A percentile compares a stretch with the other conserved stretches of the same genome.
phyloP scores from a whole-genome alignment of 37 sponge, comb jelly and placozoan genomes.

The Trichoplax adhaerens region DNA sequence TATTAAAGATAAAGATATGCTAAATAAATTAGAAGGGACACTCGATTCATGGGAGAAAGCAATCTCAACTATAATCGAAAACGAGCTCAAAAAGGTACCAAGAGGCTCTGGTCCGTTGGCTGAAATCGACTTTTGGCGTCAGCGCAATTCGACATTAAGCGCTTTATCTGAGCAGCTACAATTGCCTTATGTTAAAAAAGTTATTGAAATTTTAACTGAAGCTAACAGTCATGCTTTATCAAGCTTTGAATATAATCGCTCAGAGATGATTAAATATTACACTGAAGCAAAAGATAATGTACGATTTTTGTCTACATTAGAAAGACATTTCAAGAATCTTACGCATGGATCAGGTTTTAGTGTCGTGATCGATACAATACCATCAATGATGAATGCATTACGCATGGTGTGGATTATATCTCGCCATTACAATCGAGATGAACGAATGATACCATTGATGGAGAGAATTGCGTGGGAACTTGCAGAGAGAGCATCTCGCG shows the following conservation, averaged over 20 bases:
- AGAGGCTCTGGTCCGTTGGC: slow-evolving; percentile 82
- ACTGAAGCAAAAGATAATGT: slow-evolving; percentile 97
- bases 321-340: slow-evolving; percentile 96
- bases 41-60: slow-evolving; percentile 66
- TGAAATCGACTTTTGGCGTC: slow-evolving; percentile 95
- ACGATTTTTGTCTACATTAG: slow-evolving; percentile 87
- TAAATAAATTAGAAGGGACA: slow-evolving; percentile 40
- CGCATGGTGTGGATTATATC: slow-evolving; percentile 99
- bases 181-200: slow-evolving; percentile 26
- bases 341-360: slow-evolving; percentile 78
- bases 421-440: slow-evolving; percentile 94
- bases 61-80: slow-evolving; percentile 55
- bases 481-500: slow-evolving; percentile 64
- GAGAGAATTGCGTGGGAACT: slow-evolving; percentile 91
- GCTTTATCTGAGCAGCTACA: slow-evolving; percentile 85
- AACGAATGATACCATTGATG: slow-evolving; percentile 97
- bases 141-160: slow-evolving; percentile 63
- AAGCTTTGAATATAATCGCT: slow-evolving; percentile 68
- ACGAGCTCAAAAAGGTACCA: slow-evolving; percentile 52
- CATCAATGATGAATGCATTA: slow-evolving; percentile 92
- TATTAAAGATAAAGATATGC: slow-evolving; percentile 29
- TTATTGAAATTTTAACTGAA: slow-evolving; percentile 43
- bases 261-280: slow-evolving; percentile 77
- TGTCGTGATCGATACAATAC: slow-evolving; percentile 72
- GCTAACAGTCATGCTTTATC: slow-evolving; percentile 37